A percentile compares a stretch with the other conserved stretches of the same genome.
These are phyloP conservation scores for Ctenicera cuprea DNA, from an alignment of 2,888 invertebrate species.

Conservation along the genomic window DNA sequence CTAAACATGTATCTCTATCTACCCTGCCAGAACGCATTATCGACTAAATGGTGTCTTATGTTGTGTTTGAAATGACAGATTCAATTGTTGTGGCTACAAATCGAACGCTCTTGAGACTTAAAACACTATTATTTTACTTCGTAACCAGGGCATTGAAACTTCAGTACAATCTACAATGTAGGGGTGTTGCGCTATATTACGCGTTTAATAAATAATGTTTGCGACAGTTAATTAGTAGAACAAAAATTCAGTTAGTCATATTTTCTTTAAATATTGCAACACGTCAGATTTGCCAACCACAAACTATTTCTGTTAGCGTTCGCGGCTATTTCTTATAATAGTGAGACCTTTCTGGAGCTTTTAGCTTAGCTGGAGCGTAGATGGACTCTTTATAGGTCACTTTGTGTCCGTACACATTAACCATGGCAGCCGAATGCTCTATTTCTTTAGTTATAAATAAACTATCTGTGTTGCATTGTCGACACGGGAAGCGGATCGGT, in stretches of 20 bases:
- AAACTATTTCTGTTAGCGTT: slow-evolving; percentile 7
- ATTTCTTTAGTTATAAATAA: slow-evolving; percentile 38
- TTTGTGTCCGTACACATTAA: slow-evolving; percentile 21
- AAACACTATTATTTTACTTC: too few species aligned
- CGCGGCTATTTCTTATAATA: slow-evolving; percentile 7
- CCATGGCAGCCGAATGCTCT: slow-evolving; percentile 25
- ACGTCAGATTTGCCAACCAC: background rate
- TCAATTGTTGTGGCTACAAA: too few species aligned
- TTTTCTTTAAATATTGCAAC: slow-evolving; percentile 6
- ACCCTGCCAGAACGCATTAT: too few species aligned
- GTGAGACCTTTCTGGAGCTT: background rate
- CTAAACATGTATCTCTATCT: too few species aligned
- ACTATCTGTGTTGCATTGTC: slow-evolving; percentile 28
- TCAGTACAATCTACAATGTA: too few species aligned
- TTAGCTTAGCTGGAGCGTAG: background rate
- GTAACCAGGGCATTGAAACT: too few species aligned
- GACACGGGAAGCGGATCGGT: slow-evolving; percentile 12
- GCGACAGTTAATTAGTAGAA: background rate
- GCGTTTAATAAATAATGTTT: background rate
- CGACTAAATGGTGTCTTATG: too few species aligned
- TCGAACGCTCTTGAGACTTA: too few species aligned
- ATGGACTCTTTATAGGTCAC: slow-evolving; percentile 39
- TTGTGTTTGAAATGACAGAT: too few species aligned
- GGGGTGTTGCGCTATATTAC: too few species aligned
- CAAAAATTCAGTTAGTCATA: slow-evolving; percentile 11